Base-by-base conservation (phyloP, 2,888 invertebrate genomes). In the Caenorhabditis doughertyi region DNA sequence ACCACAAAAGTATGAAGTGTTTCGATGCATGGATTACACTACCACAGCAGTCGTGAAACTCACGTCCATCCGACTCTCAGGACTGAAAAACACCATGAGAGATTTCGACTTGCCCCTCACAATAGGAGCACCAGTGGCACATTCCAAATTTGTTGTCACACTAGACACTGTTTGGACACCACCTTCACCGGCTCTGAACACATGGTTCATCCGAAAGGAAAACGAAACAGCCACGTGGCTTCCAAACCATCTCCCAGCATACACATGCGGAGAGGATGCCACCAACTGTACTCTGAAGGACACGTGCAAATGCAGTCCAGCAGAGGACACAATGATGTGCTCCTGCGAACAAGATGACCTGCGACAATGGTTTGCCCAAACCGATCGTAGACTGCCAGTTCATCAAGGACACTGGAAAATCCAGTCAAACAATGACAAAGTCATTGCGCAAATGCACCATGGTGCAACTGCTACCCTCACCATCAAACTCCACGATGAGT, bases 371-470 rank as follows among this genome's bases (percentile, higher is more conserved):
- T 62, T 72, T 16, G 16, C 16, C 4, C 2, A 7, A 1, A 4
- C 29, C 0, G 7, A 44, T 27, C 3, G 23, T 29, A 32, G 42
- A 5, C n/a, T n/a, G n/a, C n/a, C n/a, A n/a, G n/a, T n/a, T n/a
- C n/a, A n/a, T n/a, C n/a, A n/a, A n/a, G n/a, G 73, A 55, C 73
- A 73, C n/a, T 73, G 64, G 64, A 73, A 8, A 55, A 0, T 68
- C 18, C 27, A 56, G 21, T n/a, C 11, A 7, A 2, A 3, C 8
- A 11, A 42, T 0, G 44, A 56, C 3, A 27, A 27, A 25, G 29
- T 62, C 0, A 9, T 0, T 9, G 62, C 62, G 1, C 11, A 21
- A 8, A 44, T 39, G 13, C 5, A 35, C 5, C 35, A 35, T 35
- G 35, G 35, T 7, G 44, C 2, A n/a, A 27, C 44, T 27, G 47